A percentile compares a stretch with the other conserved stretches of the same genome.
Evolutionary conservation across 2,113 vertebrate genomes (phyloP).

Genomic region (Anhinga anhinga): DNA sequence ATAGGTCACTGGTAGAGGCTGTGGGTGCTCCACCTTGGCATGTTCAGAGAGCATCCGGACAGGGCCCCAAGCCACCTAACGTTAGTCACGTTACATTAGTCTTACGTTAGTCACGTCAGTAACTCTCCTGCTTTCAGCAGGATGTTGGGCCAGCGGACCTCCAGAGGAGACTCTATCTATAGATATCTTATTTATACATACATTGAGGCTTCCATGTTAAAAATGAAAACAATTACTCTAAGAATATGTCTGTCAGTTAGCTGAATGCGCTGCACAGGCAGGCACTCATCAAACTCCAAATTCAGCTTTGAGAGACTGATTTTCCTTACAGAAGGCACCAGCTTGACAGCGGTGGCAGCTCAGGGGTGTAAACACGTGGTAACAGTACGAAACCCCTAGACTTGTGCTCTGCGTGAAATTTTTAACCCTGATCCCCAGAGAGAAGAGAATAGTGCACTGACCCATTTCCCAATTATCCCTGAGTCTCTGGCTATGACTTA

Average conservation of each 20-base stretch:
- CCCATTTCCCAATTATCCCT: neutral
- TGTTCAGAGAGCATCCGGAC: neutral
- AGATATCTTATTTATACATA: neutral
- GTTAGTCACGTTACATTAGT: too few species aligned
- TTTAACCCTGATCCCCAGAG: neutral
- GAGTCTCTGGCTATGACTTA: neutral
- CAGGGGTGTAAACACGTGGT: neutral
- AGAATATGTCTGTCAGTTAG: neutral
- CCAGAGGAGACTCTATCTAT: neutral
- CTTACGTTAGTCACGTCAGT: neutral
- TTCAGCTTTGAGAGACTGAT: neutral
- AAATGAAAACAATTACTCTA: neutral
- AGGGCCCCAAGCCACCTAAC: rapidly evolving
- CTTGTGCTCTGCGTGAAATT: neutral
- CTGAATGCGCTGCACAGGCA: neutral
- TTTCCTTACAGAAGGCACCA: neutral
- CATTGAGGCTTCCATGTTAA: neutral
- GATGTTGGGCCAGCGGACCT: neutral
- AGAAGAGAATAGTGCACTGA: neutral
- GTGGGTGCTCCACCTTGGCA: neutral
- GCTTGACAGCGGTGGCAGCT: neutral
- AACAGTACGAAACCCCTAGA: neutral
- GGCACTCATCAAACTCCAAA: neutral
- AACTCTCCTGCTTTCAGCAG: neutral
- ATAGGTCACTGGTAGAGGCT: neutral